Evolutionary conservation across 2,113 vertebrate genomes (phyloP).

Genomic region (Ellobius talpinus): DNA sequence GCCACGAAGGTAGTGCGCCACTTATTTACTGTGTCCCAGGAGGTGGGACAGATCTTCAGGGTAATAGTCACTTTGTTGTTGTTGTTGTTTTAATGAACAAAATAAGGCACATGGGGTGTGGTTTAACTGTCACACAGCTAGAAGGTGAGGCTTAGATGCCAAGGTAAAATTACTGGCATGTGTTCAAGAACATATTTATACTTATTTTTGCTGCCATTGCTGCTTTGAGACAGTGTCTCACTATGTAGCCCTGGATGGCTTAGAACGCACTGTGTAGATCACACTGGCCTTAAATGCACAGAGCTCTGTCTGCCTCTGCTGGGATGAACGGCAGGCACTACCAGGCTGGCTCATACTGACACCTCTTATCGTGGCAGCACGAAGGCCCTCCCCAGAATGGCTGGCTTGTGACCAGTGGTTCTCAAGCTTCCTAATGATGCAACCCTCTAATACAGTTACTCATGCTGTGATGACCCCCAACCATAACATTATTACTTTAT

Average conservation of each 20-base stretch:
- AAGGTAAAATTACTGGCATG: not conserved
- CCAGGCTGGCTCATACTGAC: no score
- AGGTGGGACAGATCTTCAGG: not conserved
- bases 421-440: not conserved
- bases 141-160: not conserved
- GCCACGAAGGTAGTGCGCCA: not conserved
- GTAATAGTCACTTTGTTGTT: not conserved
- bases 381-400: not conserved
- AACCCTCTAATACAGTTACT: not conserved
- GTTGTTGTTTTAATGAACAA: not conserved
- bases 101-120: not conserved
- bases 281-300: not conserved
- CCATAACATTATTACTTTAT: not conserved
- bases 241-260: no score
- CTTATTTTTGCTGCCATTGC: not conserved
- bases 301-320: not conserved
- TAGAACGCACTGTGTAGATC: not conserved
- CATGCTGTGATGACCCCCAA: not conserved
- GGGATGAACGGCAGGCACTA: not conserved
- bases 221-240: not conserved
- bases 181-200: not conserved
- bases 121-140: not conserved
- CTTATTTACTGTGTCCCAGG: not conserved
- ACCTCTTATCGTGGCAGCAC: rapidly evolving
- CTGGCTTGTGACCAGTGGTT: not conserved